Conservation (phyloP, 2,113 vertebrate species). For the Oreotrochilus melanogaster region DNA sequence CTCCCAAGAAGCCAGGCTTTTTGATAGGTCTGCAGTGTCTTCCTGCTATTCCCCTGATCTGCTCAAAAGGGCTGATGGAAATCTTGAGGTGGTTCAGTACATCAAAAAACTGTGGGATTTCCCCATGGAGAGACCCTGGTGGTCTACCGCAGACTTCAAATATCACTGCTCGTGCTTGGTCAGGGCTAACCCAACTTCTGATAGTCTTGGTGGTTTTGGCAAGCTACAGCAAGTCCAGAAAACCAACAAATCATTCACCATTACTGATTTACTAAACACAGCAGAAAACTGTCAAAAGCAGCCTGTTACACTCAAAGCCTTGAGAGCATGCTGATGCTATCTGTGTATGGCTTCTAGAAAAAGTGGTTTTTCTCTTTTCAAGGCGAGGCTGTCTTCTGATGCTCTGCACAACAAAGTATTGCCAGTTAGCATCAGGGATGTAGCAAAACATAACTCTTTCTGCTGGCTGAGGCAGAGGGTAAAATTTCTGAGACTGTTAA, state of each 20-base stretch:
- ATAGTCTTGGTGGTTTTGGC: not conserved
- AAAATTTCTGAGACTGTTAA: not conserved
- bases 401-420: not conserved
- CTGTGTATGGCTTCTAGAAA: not conserved
- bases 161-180: not conserved
- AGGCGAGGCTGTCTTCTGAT: not conserved
- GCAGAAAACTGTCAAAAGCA: not conserved
- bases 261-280: not conserved
- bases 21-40: fast-evolving
- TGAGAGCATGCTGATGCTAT: not conserved
- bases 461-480: not conserved
- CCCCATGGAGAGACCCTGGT: not conserved
- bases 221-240: not conserved
- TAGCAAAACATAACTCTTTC: not conserved
- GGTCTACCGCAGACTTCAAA: fast-evolving
- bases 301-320: not conserved
- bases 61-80: not conserved
- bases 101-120: not conserved
- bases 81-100: not conserved
- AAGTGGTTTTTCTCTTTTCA: not conserved
- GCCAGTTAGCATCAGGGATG: not conserved
- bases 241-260: not conserved
- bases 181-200: not conserved
- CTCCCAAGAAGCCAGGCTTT: not conserved
- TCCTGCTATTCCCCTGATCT: not conserved